Base-by-base conservation (phyloP, 35 echinoderm and acorn worm genomes). In the Amphiura filiformis region DNA sequence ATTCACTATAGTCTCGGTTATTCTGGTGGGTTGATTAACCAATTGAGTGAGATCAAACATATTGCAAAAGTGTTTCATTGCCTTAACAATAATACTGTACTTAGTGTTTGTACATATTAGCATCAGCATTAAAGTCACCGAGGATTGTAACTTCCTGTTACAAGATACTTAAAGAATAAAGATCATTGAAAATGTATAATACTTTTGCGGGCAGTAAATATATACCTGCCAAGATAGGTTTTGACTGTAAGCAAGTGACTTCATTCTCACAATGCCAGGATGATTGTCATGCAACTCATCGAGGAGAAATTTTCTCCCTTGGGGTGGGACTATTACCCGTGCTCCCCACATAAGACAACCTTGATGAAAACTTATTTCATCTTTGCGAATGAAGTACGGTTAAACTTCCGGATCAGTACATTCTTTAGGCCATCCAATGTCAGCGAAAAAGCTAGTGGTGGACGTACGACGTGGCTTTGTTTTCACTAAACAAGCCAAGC, bases 281-380 rank as follows among this genome's bases (percentile, higher is more conserved):
- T 94, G 92, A 37, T 39, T 32, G 32, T 90, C 87, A 75, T 94
- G 87, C 36, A 89, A 76, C 14, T 94, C 65, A 31, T 47, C 32
- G 37, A 92, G 56, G 1, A 92, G 15, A 23, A 35, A 26, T 1
- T 81, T 18, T 23, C 57, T n/a, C 13, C 37, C 36, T 14, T 56
- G 80, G 0, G 35, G 32, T 56, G 90, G 84, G 44, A 92, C 35
- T 11, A 87, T 56, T 82, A 92, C 90, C 37, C 90, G 61, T 22
- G 39, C 13, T 44, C 79, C 84, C 78, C 78, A 87, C 31, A 92
- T 35, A 28, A 87, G 20, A 83, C 84, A 91, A 31, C 83, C 89
- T 37, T 90, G 34, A 28, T 91, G 82, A 26, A 91, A 18, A 18
- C 82, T 78, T 37, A 85, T 35, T 57, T 86, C 82, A 57, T 38